Conservation (phyloP, 2,888 invertebrate species). For the Agrotis ipsilon region DNA sequence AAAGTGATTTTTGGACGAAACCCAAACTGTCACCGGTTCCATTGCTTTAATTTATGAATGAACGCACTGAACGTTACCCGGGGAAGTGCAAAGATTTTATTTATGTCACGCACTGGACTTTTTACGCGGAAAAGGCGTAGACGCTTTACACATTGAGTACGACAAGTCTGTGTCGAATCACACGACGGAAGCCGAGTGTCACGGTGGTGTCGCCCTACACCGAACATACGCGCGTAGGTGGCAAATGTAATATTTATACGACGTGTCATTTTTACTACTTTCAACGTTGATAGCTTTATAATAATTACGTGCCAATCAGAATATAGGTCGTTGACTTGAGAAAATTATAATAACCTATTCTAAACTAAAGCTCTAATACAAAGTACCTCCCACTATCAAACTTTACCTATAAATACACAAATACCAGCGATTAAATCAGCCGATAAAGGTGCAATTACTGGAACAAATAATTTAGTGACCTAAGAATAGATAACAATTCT, state of each 20-base stretch:
- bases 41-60: conserved; percentile 79
- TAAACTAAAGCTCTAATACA: conserved; percentile 14
- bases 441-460: conserved; percentile 62
- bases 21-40: conserved; percentile 74
- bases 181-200: conserved; percentile 60
- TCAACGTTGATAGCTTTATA: conserved; percentile 59
- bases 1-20: conserved; percentile 75
- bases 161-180: conserved; percentile 38
- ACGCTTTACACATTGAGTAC: conserved; percentile 18
- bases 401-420: conserved; percentile 8
- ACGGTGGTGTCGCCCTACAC: conserved; percentile 53
- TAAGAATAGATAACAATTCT: conserved; percentile 73
- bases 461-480: conserved; percentile 69
- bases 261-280: conserved; percentile 56
- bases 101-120: conserved; percentile 51
- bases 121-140: conserved; percentile 54
- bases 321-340: conserved; percentile 54
- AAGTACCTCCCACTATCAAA: too few species aligned
- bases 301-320: conserved; percentile 41
- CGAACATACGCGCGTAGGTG: conserved; percentile 40
- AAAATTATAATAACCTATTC: conserved; percentile 13
- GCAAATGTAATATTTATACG: conserved; percentile 51
- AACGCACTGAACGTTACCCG: conserved; percentile 66
- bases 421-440: conserved; percentile 27
- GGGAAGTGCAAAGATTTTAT: conserved; percentile 58